phyloP scores from a whole-genome alignment of 2,888 invertebrate genomes.

The Nomada ruficornis region DNA sequence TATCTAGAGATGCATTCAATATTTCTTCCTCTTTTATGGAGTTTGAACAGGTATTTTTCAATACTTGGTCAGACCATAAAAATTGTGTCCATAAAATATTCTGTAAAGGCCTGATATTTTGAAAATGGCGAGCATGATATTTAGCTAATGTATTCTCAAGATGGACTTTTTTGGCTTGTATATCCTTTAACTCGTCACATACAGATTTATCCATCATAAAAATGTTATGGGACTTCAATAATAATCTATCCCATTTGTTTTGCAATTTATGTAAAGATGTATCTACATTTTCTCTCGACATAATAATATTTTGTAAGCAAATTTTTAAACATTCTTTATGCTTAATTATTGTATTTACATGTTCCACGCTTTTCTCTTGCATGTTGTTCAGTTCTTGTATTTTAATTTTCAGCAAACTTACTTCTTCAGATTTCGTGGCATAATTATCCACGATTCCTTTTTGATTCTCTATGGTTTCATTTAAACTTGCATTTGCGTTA shows the following conservation, averaged over 20 bases:
- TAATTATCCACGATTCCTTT: constrained; percentile 45
- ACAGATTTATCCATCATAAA: constrained; percentile 51
- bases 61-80: constrained; percentile 63
- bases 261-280: constrained; percentile 42
- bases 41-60: constrained; percentile 47
- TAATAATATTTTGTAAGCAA: constrained; percentile 33
- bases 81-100: constrained; percentile 66
- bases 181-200: constrained; percentile 73
- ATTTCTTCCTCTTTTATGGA: constrained; percentile 21
- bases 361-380: constrained; percentile 58
- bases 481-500: constrained; percentile 52
- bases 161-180: constrained; percentile 70
- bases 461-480: constrained; percentile 57
- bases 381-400: constrained; percentile 49
- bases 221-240: constrained; percentile 48
- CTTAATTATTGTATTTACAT: constrained; percentile 52
- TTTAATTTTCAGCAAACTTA: constrained; percentile 49
- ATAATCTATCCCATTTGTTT: constrained; percentile 61
- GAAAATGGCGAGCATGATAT: constrained; percentile 45
- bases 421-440: constrained; percentile 41
- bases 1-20: constrained; percentile 13
- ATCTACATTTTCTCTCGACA: constrained; percentile 46
- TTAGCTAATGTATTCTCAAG: constrained; percentile 71
- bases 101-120: constrained; percentile 61
- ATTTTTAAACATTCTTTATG: constrained; percentile 50